A percentile compares a stretch with the other conserved stretches of the same genome.
Evolutionary conservation across 2,888 invertebrate species (phyloP).

Genomic region (Drosophila acutilabella): DNA sequence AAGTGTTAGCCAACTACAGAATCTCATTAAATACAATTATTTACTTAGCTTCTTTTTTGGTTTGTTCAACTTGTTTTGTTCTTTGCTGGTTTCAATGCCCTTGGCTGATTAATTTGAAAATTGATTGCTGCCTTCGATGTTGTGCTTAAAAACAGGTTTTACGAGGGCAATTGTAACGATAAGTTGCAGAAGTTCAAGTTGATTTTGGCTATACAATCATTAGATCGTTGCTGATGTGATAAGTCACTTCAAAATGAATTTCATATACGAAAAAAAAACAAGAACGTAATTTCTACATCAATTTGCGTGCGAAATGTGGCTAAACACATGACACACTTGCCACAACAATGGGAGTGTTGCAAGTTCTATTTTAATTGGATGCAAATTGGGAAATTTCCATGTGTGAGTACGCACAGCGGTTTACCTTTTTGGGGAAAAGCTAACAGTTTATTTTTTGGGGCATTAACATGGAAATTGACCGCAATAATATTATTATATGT

Average conservation of each 20-base stretch:
- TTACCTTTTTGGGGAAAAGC: conserved; percentile 12
- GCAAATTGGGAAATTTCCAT: conserved; percentile 43
- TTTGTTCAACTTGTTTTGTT: not conserved
- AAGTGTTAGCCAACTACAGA: too few species aligned
- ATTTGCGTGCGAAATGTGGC: conserved; percentile 30
- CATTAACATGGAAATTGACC: conserved; percentile 55
- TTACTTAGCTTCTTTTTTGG: too few species aligned
- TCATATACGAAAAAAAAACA: not conserved
- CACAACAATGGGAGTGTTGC: conserved; percentile 7
- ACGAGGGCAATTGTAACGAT: conserved; percentile 10
- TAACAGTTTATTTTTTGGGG: conserved; percentile 29
- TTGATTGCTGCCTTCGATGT: not conserved
- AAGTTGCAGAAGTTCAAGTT: conserved; percentile 13
- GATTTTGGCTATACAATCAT: not conserved
- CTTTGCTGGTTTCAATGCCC: not conserved
- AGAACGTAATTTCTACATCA: not conserved
- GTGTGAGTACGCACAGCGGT: conserved; percentile 4
- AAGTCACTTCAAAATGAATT: not conserved
- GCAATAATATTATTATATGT: conserved; percentile 49
- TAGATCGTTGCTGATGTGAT: not conserved
- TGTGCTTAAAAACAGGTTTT: conserved; percentile 12
- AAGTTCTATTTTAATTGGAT: conserved; percentile 64
- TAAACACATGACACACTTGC: conserved; percentile 9
- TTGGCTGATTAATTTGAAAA: conserved; percentile 10
- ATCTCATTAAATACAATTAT: too few species aligned